phyloP scores from a whole-genome alignment of 2,888 invertebrate genomes.

The Drosophila eohydei region DNA sequence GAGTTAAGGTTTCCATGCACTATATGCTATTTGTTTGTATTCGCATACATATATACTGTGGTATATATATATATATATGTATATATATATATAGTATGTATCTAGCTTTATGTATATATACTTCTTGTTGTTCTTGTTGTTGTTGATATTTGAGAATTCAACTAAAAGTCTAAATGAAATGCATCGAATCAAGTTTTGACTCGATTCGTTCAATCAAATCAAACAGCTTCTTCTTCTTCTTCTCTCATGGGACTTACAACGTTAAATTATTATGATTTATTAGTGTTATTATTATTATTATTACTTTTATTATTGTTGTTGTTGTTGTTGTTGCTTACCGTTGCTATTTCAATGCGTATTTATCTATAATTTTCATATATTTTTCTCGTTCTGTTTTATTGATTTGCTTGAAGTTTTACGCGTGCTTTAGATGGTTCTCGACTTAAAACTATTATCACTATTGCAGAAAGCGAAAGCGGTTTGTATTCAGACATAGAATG shows the following conservation, averaged over 20 bases:
- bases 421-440: conserved; percentile 60
- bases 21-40: conserved; percentile 54
- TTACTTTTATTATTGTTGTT: conserved; percentile 28
- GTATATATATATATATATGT: conserved; percentile 30
- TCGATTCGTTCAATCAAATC: conserved; percentile 45
- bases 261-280: conserved; percentile 18
- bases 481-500: neutral
- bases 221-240: conserved; percentile 38
- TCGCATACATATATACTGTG: conserved; percentile 35
- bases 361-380: conserved; percentile 59
- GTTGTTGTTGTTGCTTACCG: conserved; percentile 55
- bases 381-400: conserved; percentile 54
- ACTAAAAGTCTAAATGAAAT: conserved; percentile 51
- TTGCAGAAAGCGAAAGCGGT: conserved; percentile 84
- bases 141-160: conserved; percentile 67
- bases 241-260: conserved; percentile 42
- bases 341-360: conserved; percentile 68
- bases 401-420: conserved; percentile 48
- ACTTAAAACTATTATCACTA: conserved; percentile 85
- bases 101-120: conserved; percentile 36
- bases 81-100: conserved; percentile 35
- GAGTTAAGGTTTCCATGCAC: conserved; percentile 65
- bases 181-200: conserved; percentile 36
- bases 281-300: conserved; percentile 26
- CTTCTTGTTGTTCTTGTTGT: conserved; percentile 30